phyloP scores from a whole-genome alignment of 2,797 vertebrate genomes.

The Lophius americanus region DNA sequence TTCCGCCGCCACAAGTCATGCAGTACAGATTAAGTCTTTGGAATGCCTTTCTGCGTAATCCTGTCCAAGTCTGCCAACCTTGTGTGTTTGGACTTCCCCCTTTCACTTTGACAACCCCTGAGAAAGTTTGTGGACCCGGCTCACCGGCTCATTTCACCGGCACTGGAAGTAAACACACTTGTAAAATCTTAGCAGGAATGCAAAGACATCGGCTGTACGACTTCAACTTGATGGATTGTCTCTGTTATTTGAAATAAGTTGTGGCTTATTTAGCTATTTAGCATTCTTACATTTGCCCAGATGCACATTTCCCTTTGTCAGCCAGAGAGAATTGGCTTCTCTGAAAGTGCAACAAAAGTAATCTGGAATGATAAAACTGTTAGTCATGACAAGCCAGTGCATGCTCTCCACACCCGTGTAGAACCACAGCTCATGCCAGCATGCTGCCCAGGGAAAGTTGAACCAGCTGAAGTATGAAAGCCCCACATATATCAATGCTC shows the following conservation, averaged over 20 bases:
- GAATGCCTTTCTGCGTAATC: slow-evolving; percentile 76
- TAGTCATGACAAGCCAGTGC: slow-evolving; percentile 10
- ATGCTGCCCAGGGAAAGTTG: slow-evolving; percentile 17
- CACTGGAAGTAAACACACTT: slow-evolving; percentile 11
- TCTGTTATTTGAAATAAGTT: too few relatives aligned
- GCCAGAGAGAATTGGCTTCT: not conserved
- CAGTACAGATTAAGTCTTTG: slow-evolving; percentile 73
- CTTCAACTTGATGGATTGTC: not conserved
- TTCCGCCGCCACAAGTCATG: slow-evolving; percentile 71
- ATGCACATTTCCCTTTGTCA: too few relatives aligned
- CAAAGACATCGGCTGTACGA: not conserved
- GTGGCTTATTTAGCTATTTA: too few relatives aligned
- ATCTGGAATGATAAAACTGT: not conserved
- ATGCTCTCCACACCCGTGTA: slow-evolving; percentile 54
- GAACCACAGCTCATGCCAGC: slow-evolving; percentile 31
- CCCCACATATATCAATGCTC: slow-evolving; percentile 33
- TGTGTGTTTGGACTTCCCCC: slow-evolving; percentile 35
- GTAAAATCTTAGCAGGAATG: slow-evolving; percentile 6
- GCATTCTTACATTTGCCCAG: too few relatives aligned
- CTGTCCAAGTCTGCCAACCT: slow-evolving; percentile 38
- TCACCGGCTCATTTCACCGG: slow-evolving; percentile 30
- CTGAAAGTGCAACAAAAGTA: not conserved
- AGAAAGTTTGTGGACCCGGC: slow-evolving; percentile 35
- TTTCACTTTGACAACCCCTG: slow-evolving; percentile 33
- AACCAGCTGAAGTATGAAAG: slow-evolving; percentile 16